Evolutionary conservation across 2,113 vertebrate species (phyloP).

Genomic region (Calyptomena viridis): DNA sequence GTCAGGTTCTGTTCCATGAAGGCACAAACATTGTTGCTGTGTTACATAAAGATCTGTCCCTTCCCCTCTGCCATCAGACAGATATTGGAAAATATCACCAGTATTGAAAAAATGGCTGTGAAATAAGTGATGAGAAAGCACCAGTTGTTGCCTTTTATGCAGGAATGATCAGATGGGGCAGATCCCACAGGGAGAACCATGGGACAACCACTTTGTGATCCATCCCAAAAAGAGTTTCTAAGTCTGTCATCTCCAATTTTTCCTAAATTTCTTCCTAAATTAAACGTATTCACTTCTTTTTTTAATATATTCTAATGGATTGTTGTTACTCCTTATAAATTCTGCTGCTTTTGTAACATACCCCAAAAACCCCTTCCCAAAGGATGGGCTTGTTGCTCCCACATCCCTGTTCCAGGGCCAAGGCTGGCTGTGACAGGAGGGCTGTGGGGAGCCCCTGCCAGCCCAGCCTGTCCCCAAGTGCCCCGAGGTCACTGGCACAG

Average conservation of each 20-base stretch:
- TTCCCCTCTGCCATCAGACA: neutral
- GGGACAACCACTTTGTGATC: neutral
- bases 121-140: neutral
- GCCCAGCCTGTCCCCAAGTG: neutral
- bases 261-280: neutral
- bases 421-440: neutral
- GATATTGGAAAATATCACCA: neutral
- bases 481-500: neutral
- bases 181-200: neutral
- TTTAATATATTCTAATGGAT: fast-evolving
- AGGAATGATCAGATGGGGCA: neutral
- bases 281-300: fast-evolving
- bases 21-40: neutral
- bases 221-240: neutral
- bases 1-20: neutral
- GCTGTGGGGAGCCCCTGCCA: neutral
- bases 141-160: neutral
- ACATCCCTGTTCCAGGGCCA: neutral
- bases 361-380: neutral
- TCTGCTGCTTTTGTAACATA: neutral
- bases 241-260: neutral
- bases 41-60: neutral
- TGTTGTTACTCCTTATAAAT: neutral
- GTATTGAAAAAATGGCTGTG: neutral
- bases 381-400: neutral